Conservation (phyloP, 1,140 invertebrate species). For the Phenacoccus solenopsis region DNA sequence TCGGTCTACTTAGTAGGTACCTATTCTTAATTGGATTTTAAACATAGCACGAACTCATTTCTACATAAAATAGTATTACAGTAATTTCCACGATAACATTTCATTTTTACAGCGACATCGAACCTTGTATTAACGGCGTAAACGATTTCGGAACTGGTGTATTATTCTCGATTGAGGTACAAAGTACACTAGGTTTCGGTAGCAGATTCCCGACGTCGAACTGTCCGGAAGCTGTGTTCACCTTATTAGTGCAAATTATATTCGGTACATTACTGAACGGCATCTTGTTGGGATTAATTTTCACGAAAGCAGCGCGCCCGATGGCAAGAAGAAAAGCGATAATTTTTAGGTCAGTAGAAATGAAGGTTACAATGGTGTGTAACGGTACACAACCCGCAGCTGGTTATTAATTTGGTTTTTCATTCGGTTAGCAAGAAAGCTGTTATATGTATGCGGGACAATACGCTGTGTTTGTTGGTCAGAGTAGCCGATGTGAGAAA, state of each 20-base stretch:
- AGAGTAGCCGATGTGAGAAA: constrained; percentile 96
- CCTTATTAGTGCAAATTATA: neutral
- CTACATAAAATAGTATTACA: too few relatives aligned
- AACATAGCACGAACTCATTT: too few relatives aligned
- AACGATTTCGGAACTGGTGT: constrained; percentile 74
- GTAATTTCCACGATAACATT: too few relatives aligned
- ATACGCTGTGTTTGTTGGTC: constrained; percentile 84
- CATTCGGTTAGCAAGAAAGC: constrained; percentile 89
- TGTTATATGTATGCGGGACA: constrained; percentile 81
- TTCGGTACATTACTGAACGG: neutral
- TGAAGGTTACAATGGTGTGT: too few relatives aligned
- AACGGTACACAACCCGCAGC: too few relatives aligned
- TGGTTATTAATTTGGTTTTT: too few relatives aligned
- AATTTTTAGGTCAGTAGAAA: neutral
- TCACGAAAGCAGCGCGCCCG: neutral
- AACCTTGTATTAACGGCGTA: constrained; percentile 69
- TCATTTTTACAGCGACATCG: neutral
- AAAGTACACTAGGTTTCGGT: constrained; percentile 73
- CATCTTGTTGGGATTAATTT: neutral
- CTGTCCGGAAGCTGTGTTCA: constrained; percentile 78
- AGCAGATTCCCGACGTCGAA: constrained; percentile 73
- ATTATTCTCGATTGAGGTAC: constrained; percentile 83
- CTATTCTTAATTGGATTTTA: too few relatives aligned
- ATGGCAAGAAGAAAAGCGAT: neutral
- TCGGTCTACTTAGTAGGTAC: too few relatives aligned